A percentile compares a stretch with the other conserved stretches of the same genome.
Conservation (phyloP, 1,140 invertebrate genomes). For the Homarus americanus region DNA sequence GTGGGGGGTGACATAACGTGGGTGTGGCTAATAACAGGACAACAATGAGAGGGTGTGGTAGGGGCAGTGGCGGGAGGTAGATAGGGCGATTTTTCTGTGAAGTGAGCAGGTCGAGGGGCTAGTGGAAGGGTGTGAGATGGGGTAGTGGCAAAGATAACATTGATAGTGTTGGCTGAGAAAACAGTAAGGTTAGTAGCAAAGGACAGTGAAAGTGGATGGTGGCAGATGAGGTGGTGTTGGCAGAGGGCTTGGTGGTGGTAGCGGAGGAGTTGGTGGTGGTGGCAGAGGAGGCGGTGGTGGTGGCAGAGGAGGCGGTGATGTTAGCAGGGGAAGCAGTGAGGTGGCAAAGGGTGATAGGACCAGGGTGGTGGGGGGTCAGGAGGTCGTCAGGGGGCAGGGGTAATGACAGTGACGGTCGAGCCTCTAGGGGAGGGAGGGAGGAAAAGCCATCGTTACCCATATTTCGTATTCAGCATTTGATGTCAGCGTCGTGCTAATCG, state of each 20-base stretch:
- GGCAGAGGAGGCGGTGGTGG: neutral
- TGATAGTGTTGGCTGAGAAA: too few relatives aligned
- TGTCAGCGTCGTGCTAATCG: neutral
- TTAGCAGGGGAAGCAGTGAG: neutral
- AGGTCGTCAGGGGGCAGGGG: too few relatives aligned
- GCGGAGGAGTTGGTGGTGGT: too few relatives aligned
- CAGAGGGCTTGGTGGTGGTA: neutral
- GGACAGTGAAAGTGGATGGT: neutral
- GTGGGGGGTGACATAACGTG: neutral
- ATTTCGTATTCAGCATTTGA: conserved; percentile 1
- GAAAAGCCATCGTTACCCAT: neutral
- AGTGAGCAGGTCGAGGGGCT: neutral
- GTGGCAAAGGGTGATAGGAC: neutral
- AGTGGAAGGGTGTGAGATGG: neutral
- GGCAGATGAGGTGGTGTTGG: neutral
- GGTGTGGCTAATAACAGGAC: neutral
- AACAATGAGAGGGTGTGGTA: neutral
- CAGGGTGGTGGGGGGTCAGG: too few relatives aligned
- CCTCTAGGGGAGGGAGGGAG: neutral
- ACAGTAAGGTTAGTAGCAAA: too few relatives aligned
- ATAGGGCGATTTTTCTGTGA: neutral
- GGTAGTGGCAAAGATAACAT: neutral
- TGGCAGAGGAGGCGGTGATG: neutral
- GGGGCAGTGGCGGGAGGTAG: neutral
- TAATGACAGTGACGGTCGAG: neutral